phyloP scores from a whole-genome alignment of 2,797 vertebrate genomes.

The Lepidocolaptes lacrymiger region DNA sequence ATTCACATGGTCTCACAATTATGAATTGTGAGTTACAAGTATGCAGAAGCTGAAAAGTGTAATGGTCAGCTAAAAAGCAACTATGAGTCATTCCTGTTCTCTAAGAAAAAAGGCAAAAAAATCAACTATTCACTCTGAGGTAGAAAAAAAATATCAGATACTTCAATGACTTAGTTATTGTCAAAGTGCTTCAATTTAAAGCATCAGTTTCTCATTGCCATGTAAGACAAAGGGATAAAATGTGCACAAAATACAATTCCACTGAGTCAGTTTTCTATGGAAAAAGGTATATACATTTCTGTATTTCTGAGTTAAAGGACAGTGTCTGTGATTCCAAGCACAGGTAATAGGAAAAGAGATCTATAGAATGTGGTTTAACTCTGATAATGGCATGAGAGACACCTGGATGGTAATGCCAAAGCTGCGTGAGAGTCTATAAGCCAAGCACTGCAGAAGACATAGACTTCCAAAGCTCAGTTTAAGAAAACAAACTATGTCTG shows the following conservation, averaged over 20 bases:
- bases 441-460: fast-evolving
- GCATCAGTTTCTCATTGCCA: background rate
- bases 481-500: background rate
- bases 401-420: background rate
- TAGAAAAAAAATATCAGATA: background rate
- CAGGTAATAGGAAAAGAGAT: background rate
- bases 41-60: background rate
- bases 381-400: background rate
- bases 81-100: background rate
- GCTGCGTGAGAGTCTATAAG: background rate
- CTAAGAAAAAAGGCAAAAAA: background rate
- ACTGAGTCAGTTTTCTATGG: background rate
- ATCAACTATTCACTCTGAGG: background rate
- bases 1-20: background rate
- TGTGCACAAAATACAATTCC: background rate
- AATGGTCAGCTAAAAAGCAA: background rate
- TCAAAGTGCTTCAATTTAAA: background rate
- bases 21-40: background rate
- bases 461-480: background rate
- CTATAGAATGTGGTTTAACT: background rate
- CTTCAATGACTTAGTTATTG: background rate
- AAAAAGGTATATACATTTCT: background rate
- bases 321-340: background rate
- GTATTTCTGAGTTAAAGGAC: background rate
- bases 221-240: background rate